These are phyloP conservation scores for Panopea generosa DNA, from an alignment of 2,888 invertebrate species.

Conservation along the genomic window DNA sequence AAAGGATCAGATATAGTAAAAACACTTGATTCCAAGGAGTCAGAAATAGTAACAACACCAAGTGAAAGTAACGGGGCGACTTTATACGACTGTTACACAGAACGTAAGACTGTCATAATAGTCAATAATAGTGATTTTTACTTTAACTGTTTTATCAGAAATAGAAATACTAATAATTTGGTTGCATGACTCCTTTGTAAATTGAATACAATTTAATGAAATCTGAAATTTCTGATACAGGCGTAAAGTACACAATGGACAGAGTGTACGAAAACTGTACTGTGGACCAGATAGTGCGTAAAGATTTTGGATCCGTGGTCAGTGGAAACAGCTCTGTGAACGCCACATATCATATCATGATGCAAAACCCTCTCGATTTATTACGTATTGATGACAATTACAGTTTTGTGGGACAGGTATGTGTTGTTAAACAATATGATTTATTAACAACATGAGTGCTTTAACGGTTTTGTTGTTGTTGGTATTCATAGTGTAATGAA, in stretches of 20 bases:
- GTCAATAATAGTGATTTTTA: too few relatives aligned
- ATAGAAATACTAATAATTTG: too few relatives aligned
- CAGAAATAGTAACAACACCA: too few relatives aligned
- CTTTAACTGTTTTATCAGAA: too few relatives aligned
- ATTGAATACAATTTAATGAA: too few relatives aligned
- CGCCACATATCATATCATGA: constrained; percentile 57
- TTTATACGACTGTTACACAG: too few relatives aligned
- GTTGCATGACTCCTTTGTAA: too few relatives aligned
- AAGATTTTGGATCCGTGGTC: constrained; percentile 48
- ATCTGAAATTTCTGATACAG: constrained; percentile 58
- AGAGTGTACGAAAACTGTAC: constrained; percentile 74
- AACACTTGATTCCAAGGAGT: too few relatives aligned
- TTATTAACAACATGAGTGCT: background rate
- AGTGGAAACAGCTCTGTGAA: constrained; percentile 33
- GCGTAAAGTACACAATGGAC: constrained; percentile 78
- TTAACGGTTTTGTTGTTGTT: background rate
- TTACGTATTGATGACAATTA: constrained; percentile 69
- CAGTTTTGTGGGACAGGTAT: constrained; percentile 79
- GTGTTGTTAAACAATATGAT: background rate
- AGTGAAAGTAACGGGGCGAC: too few relatives aligned
- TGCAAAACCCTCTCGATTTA: constrained; percentile 71
- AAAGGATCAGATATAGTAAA: too few relatives aligned
- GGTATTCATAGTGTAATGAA: too few relatives aligned
- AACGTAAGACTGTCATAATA: too few relatives aligned
- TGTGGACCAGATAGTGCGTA: constrained; percentile 57